Percentiles rank a stretch among this genome's conserved stretches.
These are phyloP conservation scores for Mixornis gularis DNA, from an alignment of 2,113 vertebrate species.

Conservation along the genomic window DNA sequence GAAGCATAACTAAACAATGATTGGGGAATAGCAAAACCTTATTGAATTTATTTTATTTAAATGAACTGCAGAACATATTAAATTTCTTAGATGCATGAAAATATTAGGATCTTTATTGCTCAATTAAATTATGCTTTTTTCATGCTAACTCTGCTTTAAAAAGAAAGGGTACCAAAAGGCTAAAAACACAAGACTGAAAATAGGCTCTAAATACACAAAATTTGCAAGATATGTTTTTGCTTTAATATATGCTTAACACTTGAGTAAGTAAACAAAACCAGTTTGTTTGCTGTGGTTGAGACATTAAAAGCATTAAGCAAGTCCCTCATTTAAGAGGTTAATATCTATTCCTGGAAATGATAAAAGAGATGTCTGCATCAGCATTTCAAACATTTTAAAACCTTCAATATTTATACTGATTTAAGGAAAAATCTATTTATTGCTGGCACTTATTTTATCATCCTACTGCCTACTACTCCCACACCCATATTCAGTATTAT, in stretches of 20 bases:
- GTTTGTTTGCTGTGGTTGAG: conserved; percentile 13
- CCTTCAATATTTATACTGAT: neutral
- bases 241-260: neutral
- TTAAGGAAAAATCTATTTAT: neutral
- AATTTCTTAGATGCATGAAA: conserved; percentile 41
- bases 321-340: neutral
- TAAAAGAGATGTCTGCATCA: conserved; percentile 24
- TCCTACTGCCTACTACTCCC: neutral
- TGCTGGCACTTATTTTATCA: neutral
- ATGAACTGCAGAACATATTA: conserved; percentile 10
- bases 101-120: conserved; percentile 37
- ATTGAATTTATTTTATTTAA: conserved; percentile 27
- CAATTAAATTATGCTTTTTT: conserved; percentile 50
- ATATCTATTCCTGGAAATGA: neutral
- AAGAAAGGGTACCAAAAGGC: neutral
- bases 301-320: conserved; percentile 39
- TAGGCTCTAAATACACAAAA: neutral
- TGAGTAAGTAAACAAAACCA: conserved; percentile 29
- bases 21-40: neutral
- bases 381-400: neutral
- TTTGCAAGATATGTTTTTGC: conserved; percentile 19
- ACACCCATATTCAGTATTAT: neutral
- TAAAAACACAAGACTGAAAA: conserved; percentile 32
- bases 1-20: conserved; percentile 38
- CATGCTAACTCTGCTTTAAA: conserved; percentile 14